Evolutionary conservation across 2,797 vertebrate genomes (phyloP).

Genomic region (Momotus momota): DNA sequence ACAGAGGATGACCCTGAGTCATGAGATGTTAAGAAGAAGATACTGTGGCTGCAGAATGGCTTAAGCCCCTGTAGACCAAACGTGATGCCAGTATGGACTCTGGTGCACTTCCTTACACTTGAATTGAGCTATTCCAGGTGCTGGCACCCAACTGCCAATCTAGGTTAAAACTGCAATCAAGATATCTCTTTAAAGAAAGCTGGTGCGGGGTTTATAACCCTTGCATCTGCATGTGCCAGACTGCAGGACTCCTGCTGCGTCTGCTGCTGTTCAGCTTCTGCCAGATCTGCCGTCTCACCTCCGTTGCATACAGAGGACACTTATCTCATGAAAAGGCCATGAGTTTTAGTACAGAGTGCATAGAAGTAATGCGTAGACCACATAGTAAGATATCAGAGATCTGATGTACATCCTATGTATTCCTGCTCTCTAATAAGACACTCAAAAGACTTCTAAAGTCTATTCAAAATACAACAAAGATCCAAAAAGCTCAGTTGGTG

Average conservation of each 20-base stretch:
- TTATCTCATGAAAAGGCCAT: neutral
- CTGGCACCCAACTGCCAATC: neutral
- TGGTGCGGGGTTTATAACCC: neutral
- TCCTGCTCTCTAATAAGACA: neutral
- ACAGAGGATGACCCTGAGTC: neutral
- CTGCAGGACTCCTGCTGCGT: neutral
- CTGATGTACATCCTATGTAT: neutral
- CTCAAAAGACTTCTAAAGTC: neutral
- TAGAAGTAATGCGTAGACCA: neutral
- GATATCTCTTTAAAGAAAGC: neutral
- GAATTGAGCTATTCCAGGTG: neutral
- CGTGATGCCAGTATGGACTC: neutral
- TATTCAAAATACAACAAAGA: neutral
- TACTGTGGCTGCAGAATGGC: neutral
- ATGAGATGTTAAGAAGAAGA: neutral
- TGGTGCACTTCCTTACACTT: neutral
- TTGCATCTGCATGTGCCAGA: neutral
- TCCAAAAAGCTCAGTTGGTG: neutral
- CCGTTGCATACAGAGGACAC: neutral
- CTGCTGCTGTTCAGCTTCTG: neutral
- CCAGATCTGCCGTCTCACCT: neutral
- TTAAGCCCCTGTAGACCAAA: neutral
- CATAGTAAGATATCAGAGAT: neutral
- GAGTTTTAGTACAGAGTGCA: neutral
- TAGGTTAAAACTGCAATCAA: neutral